phyloP scores from a whole-genome alignment of 2,888 invertebrate species.

The Fissipunctia ypsillon region DNA sequence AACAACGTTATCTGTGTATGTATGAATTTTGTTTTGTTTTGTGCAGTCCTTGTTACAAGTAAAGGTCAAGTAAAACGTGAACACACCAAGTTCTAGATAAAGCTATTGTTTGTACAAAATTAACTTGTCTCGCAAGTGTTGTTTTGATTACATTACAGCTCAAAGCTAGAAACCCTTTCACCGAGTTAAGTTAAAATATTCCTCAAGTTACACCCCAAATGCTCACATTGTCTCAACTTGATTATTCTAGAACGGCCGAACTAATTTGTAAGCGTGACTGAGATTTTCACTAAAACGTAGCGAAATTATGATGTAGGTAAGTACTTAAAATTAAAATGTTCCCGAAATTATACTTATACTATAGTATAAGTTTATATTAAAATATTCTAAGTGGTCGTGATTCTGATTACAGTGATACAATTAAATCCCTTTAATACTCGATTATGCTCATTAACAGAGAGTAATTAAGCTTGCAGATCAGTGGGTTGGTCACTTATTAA shows the following conservation, averaged over 20 bases:
- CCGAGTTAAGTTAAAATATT: conserved; percentile 59
- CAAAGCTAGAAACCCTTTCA: conserved; percentile 52
- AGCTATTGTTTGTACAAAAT: conserved; percentile 57
- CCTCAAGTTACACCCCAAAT: conserved; percentile 52
- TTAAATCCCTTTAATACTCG: too few species aligned
- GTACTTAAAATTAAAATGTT: background rate
- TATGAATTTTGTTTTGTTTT: background rate
- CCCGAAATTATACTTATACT: background rate
- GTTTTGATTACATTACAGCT: conserved; percentile 61
- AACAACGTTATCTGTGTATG: background rate
- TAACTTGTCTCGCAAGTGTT: conserved; percentile 54
- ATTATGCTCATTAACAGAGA: too few species aligned
- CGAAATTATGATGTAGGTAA: conserved; percentile 2
- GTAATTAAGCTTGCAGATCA: too few species aligned
- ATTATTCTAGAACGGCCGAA: conserved; percentile 38
- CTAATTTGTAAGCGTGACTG: conserved; percentile 38
- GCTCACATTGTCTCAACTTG: conserved; percentile 43
- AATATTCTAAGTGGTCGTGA: background rate
- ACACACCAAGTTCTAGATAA: conserved; percentile 17
- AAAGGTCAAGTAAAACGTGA: conserved; percentile 32
- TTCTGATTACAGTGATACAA: too few species aligned
- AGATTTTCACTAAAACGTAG: conserved; percentile 13
- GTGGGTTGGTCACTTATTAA: too few species aligned
- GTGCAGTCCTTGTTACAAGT: background rate
- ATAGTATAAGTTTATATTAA: background rate